phyloP scores from a whole-genome alignment of 2,888 invertebrate genomes.

The Salticus scenicus region DNA sequence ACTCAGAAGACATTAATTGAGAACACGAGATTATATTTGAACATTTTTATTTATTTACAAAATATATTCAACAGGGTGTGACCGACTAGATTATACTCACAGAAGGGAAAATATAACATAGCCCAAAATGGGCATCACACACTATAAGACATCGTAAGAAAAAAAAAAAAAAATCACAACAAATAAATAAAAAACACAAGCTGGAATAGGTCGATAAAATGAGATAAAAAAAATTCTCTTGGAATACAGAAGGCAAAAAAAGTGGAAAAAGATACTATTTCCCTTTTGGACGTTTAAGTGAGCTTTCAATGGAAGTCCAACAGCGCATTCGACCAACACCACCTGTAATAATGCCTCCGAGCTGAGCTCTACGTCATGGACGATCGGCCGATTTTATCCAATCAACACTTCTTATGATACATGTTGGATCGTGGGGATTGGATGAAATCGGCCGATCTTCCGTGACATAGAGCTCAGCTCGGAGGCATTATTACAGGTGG shows the following conservation, averaged over 20 bases:
- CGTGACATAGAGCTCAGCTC: too few relatives aligned
- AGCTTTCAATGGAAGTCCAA: too few relatives aligned
- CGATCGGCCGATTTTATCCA: too few relatives aligned
- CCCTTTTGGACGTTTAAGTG: neutral
- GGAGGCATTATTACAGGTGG: too few relatives aligned
- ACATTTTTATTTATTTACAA: constrained; percentile 67
- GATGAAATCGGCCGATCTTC: too few relatives aligned
- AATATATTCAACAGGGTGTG: constrained; percentile 51
- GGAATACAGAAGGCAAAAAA: constrained; percentile 24
- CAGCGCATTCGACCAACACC: too few relatives aligned
- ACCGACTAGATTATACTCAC: constrained; percentile 65
- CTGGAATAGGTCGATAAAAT: constrained; percentile 59
- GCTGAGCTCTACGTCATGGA: too few relatives aligned
- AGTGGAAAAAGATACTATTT: neutral
- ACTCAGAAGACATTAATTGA: too few relatives aligned
- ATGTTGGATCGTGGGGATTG: too few relatives aligned
- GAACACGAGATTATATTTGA: too few relatives aligned
- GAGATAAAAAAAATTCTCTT: constrained; percentile 11
- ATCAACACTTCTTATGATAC: too few relatives aligned
- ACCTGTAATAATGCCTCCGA: too few relatives aligned
- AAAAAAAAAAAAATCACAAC: constrained; percentile 36
- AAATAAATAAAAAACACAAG: constrained; percentile 48
- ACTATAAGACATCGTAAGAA: constrained; percentile 39
- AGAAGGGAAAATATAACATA: constrained; percentile 57
- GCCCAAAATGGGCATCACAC: constrained; percentile 42